phyloP scores from a whole-genome alignment of 1,140 invertebrate genomes.

The Apolygus lucorum region DNA sequence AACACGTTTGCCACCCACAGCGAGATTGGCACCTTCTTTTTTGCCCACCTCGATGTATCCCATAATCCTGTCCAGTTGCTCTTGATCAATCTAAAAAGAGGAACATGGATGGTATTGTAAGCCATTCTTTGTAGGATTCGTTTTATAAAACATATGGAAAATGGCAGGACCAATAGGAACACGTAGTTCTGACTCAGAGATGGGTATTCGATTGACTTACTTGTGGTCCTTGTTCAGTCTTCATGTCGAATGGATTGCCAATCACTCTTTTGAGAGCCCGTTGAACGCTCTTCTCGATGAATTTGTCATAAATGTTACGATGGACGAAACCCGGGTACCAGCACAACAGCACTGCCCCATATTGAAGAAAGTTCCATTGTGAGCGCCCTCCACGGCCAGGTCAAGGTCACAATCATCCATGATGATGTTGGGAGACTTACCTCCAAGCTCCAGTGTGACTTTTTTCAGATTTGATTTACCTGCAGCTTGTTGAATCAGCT shows the following conservation, averaged over 20 bases:
- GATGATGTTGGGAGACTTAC: conserved; percentile 90
- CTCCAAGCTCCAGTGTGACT: conserved; percentile 86
- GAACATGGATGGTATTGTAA: too few species aligned
- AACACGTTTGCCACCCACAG: conserved; percentile 63
- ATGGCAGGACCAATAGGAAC: too few species aligned
- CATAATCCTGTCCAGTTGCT: conserved; percentile 81
- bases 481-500: conserved; percentile 71
- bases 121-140: too few species aligned
- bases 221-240: conserved; percentile 83
- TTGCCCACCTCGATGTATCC: conserved; percentile 75
- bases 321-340: conserved; percentile 87
- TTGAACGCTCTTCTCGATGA: conserved; percentile 77
- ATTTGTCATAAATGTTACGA: conserved; percentile 84
- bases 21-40: conserved; percentile 77
- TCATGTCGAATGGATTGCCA: conserved; percentile 82
- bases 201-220: conserved; percentile 38
- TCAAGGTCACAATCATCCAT: conserved; percentile 73
- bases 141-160: too few species aligned
- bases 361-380: conserved; percentile 78
- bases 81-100: conserved; percentile 68
- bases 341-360: conserved; percentile 75
- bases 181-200: too few species aligned
- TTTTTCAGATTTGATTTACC: conserved; percentile 76
- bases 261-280: conserved; percentile 70
- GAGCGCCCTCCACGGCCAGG: conserved; percentile 67